phyloP scores from a whole-genome alignment of 23 tunicate genomes.

The Trididemnum clinides region DNA sequence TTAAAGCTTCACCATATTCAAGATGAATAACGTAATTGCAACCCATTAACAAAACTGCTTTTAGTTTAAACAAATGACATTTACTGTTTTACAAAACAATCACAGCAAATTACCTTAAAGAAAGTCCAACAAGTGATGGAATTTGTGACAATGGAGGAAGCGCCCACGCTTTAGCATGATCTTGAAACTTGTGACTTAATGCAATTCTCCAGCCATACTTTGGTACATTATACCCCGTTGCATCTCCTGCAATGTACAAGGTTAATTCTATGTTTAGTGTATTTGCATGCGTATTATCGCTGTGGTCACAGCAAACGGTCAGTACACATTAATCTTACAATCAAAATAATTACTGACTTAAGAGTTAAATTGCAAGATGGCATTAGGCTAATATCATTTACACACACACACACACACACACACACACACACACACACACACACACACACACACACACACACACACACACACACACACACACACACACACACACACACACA shows the following conservation, averaged over 20 bases:
- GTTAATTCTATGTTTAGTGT: background rate
- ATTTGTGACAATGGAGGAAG: constrained; percentile 76
- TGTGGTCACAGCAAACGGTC: background rate
- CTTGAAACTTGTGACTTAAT: constrained; percentile 74
- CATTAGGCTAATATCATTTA: no score
- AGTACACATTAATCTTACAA: no score
- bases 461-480: no score
- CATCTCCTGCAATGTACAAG: constrained; percentile 40
- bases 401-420: no score
- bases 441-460: no score
- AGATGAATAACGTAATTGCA: background rate
- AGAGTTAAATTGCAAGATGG: no score
- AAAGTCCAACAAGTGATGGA: constrained; percentile 70
- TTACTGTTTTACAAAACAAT: background rate
- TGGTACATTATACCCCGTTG: constrained; percentile 65
- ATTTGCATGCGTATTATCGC: background rate
- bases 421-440: no score
- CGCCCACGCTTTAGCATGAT: constrained; percentile 55
- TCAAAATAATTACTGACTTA: background rate
- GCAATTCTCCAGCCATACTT: constrained; percentile 83
- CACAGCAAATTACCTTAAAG: constrained; percentile 34
- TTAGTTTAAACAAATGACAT: background rate
- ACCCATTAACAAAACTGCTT: background rate
- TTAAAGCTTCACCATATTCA: no score
- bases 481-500: no score